Evolutionary conservation across 1,140 invertebrate genomes (phyloP).

Genomic region (Heliconius melpomene): DNA sequence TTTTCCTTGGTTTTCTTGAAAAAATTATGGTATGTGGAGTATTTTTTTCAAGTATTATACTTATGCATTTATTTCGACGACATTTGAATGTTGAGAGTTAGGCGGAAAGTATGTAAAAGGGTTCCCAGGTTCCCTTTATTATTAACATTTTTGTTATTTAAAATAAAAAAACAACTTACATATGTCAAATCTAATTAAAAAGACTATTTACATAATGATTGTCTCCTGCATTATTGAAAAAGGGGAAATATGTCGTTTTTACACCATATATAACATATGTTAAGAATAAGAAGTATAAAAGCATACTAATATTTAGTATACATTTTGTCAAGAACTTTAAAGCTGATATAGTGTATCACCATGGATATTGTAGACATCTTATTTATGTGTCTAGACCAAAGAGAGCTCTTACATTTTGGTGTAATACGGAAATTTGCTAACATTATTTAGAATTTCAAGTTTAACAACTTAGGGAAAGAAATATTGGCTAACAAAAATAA

Average conservation of each 20-base stretch:
- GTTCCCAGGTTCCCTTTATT: no score
- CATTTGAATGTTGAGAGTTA: no score
- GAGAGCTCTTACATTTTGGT: conserved; percentile 17
- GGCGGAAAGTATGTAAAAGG: no score
- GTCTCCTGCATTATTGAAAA: no score
- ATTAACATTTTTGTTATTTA: no score
- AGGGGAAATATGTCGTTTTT: no score
- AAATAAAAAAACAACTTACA: no score
- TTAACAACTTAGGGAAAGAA: background rate
- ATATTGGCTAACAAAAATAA: background rate
- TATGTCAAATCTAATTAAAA: no score
- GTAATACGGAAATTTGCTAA: conserved; percentile 16
- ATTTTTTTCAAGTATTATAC: background rate
- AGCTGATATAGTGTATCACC: background rate
- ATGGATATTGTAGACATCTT: conserved; percentile 34
- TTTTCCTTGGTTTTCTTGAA: background rate
- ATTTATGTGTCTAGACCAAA: conserved; percentile 47
- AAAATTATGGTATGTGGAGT: background rate
- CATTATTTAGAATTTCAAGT: background rate
- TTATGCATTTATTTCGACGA: background rate
- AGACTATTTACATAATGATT: no score
- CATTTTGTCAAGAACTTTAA: conserved; percentile 10
- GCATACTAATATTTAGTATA: conserved; percentile 3
- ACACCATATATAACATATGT: no score
- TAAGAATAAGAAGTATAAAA: background rate